These are phyloP conservation scores for Anguilla japonica DNA, from an alignment of 2,113 vertebrate species.

Conservation along the genomic window DNA sequence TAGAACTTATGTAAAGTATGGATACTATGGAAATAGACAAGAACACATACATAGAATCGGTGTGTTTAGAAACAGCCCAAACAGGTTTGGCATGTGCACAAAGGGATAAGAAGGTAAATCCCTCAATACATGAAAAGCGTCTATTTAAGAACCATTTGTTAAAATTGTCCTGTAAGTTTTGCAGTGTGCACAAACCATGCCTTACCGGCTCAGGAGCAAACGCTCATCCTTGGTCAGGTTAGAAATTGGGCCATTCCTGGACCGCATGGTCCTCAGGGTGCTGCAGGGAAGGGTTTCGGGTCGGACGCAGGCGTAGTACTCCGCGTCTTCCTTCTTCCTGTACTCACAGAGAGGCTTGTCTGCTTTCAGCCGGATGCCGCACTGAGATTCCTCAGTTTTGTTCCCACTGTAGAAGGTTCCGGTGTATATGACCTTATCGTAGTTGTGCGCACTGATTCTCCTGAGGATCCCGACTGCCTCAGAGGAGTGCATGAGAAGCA, in stretches of 20 bases:
- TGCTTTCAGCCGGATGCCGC: slow-evolving; percentile 38
- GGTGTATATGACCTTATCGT: slow-evolving; percentile 43
- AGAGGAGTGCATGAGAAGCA: slow-evolving; percentile 57
- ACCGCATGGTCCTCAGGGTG: neutral
- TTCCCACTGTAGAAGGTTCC: slow-evolving; percentile 44
- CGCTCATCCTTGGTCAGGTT: too few relatives aligned
- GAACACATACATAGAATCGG: too few relatives aligned
- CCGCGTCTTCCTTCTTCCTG: slow-evolving; percentile 1
- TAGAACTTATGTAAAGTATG: too few relatives aligned
- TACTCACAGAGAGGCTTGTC: slow-evolving; percentile 14
- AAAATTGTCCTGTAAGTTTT: too few relatives aligned
- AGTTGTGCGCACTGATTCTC: slow-evolving; percentile 52
- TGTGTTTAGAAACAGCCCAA: too few relatives aligned
- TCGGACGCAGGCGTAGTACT: slow-evolving; percentile 16
- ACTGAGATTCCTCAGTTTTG: slow-evolving; percentile 26
- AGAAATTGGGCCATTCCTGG: neutral
- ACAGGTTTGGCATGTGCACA: too few relatives aligned
- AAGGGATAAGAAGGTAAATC: too few relatives aligned
- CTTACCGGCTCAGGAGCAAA: too few relatives aligned
- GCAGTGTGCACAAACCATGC: too few relatives aligned
- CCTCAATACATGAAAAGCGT: too few relatives aligned
- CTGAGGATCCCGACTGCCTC: slow-evolving; percentile 51
- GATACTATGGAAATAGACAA: too few relatives aligned
- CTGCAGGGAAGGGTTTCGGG: slow-evolving; percentile 13
- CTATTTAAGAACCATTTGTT: too few relatives aligned